A percentile compares a stretch with the other conserved stretches of the same genome.
Evolutionary conservation across 2,888 invertebrate genomes (phyloP).

Genomic region (Diplolepis rosae): DNA sequence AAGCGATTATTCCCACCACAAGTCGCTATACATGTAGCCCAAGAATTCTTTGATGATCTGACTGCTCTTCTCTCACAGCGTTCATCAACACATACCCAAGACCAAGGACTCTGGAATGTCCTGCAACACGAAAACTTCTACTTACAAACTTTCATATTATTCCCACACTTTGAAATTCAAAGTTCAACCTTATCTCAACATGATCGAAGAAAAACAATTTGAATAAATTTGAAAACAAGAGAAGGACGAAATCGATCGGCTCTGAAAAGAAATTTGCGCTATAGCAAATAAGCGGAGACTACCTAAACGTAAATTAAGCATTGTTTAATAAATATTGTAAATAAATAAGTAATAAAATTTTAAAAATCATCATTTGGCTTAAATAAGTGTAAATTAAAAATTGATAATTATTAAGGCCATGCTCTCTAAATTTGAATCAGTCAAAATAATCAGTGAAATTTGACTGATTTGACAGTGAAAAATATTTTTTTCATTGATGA

Average conservation of each 20-base stretch:
- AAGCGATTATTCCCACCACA: constrained; percentile 83
- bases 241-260: constrained; percentile 15
- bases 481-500: too few relatives aligned
- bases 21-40: constrained; percentile 85
- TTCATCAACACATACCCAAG: constrained; percentile 82
- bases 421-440: too few relatives aligned
- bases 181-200: constrained; percentile 4
- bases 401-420: too few relatives aligned
- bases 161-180: background rate
- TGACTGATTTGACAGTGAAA: too few relatives aligned
- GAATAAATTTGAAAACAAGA: constrained; percentile 23
- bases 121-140: constrained; percentile 48
- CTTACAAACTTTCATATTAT: background rate
- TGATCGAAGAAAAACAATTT: constrained; percentile 24
- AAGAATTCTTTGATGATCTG: constrained; percentile 81
- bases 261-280: too few relatives aligned
- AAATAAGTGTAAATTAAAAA: too few relatives aligned
- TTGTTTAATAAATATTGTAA: too few relatives aligned
- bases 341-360: too few relatives aligned
- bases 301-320: too few relatives aligned
- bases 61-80: constrained; percentile 81
- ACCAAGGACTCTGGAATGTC: constrained; percentile 78
- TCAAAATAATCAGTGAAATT: too few relatives aligned
- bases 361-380: too few relatives aligned
- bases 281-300: too few relatives aligned